Evolutionary conservation across 2,797 vertebrate genomes (phyloP).

Genomic region (Sebastes jordani): DNA sequence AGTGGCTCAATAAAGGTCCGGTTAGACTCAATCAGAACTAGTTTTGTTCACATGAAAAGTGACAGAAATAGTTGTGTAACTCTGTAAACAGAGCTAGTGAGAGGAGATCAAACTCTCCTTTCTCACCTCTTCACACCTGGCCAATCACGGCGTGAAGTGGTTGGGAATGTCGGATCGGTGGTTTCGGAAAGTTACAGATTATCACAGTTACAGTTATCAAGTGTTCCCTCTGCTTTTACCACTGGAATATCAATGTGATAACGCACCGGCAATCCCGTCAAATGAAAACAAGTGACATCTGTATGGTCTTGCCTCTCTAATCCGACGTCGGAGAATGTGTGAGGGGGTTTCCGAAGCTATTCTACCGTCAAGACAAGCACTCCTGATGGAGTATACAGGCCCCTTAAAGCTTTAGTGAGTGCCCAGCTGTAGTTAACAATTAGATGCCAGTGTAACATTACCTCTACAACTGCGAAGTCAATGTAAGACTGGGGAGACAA

Average conservation of each 20-base stretch:
- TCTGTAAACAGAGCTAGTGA: background rate
- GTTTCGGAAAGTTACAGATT: background rate
- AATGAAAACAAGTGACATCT: no score
- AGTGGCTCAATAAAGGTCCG: background rate
- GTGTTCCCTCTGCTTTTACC: fast-evolving
- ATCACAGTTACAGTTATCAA: no score
- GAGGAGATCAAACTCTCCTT: background rate
- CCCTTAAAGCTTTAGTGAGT: slow-evolving; percentile 10
- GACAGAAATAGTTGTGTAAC: background rate
- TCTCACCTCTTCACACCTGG: background rate
- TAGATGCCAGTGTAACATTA: slow-evolving; percentile 10
- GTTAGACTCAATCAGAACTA: background rate
- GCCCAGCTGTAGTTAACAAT: slow-evolving; percentile 27
- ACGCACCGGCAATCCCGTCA: no score
- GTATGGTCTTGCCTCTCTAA: background rate
- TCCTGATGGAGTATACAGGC: background rate
- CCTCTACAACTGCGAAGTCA: slow-evolving; percentile 14
- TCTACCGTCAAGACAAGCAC: background rate
- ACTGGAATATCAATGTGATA: no score
- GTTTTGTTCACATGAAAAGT: background rate
- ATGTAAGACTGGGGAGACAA: slow-evolving; percentile 1
- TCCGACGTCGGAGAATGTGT: background rate
- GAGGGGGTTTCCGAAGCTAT: background rate
- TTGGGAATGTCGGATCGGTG: no score
- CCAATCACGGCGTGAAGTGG: background rate